Evolutionary conservation across 2,797 vertebrate species (phyloP).

Genomic region (Monodelphis domestica): DNA sequence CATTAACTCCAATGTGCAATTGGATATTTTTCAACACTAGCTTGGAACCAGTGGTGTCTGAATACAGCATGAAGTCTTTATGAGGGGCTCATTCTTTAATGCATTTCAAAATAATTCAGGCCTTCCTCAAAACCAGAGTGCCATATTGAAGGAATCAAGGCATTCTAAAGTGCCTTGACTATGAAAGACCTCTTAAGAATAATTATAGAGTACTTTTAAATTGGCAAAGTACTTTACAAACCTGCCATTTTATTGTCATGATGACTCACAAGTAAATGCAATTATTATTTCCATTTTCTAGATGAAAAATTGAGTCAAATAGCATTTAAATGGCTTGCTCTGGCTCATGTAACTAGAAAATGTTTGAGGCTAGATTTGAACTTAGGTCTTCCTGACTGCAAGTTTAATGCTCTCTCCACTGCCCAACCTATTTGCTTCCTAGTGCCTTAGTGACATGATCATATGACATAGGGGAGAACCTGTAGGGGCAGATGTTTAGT

Average conservation of each 20-base stretch:
- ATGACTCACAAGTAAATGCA: neutral
- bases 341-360: neutral
- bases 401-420: too few species aligned
- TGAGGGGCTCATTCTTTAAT: neutral
- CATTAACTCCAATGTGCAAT: conserved; percentile 1
- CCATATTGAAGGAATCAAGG: neutral
- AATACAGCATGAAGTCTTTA: neutral
- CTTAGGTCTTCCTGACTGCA: neutral
- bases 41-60: neutral
- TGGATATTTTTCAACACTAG: neutral
- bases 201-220: neutral
- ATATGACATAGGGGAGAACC: neutral
- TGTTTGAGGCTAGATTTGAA: neutral
- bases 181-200: neutral
- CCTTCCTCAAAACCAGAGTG: neutral
- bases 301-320: neutral
- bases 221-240: neutral
- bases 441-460: neutral
- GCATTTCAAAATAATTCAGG: conserved; percentile 12
- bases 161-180: neutral
- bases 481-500: neutral
- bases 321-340: neutral
- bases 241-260: neutral
- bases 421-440: neutral
- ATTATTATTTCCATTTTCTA: neutral